Evolutionary conservation across 1,140 invertebrate species (phyloP), one percentile per base, ranked within the genome.

Genomic region (Hypothenemus hampei): DNA sequence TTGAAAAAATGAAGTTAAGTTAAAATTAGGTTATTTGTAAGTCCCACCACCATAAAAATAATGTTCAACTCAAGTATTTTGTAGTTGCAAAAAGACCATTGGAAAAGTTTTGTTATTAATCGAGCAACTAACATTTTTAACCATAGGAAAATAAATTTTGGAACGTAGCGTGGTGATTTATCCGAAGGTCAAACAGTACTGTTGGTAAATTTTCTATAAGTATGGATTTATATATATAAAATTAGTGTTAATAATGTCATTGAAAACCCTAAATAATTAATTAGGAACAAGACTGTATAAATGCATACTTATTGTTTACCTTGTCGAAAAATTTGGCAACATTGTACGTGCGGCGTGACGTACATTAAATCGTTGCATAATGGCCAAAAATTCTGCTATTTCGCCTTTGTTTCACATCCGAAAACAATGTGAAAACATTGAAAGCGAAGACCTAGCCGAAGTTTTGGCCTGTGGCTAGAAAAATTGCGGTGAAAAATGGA

Each of bases 311-410:
- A n/a, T n/a, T 37, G 10, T 43, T 53, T 53, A 53, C 50, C 50
- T 53, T 53, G 19, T 35, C 26, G 36, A 19, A 36, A 44, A 53
- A 53, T 44, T 22, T 53, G 40, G 50, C 50, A 53, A 53, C 50
- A 44, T 20, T 53, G 50, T 53, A 44, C 47, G 50, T 48, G 33
- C 24, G 26, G 35, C 31, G 36, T 47, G 49, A 54, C 57, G 47
- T 36, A 52, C 51, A n/a, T 57, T 46, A 47, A 26, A 50, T 48
- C 46, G 43, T 55, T 56, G 31, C 23, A 50, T 15, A 29, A 48
- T 48, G 29, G 39, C 47, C 52, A 15, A 58, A 57, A 61, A 53
- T 50, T n/a, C 18, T 20, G 37, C 55, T 36, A 44, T 31, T 36
- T 57, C 26, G 33, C 40, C 15, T 18, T 50, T 57, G n/a, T n/a